A percentile compares a stretch with the other conserved stretches of the same genome.
phyloP scores from a whole-genome alignment of 2,888 invertebrate species.

The Morpho deidamia region DNA sequence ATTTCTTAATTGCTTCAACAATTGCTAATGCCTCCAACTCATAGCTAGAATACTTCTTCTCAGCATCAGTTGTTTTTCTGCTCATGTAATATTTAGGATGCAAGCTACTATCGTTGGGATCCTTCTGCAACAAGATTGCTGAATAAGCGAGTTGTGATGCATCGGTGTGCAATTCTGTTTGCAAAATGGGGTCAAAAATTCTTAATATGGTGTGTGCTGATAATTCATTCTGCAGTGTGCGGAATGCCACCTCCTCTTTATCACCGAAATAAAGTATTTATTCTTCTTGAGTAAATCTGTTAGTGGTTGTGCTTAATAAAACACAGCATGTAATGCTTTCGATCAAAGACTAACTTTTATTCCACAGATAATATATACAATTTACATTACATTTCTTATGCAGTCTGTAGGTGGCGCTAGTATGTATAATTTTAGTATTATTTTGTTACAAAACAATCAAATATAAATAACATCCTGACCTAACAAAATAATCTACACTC shows the following conservation, averaged over 20 bases:
- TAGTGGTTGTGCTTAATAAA: neutral
- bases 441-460: no score
- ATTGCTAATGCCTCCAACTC: constrained; percentile 26
- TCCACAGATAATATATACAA: no score
- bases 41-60: constrained; percentile 25
- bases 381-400: no score
- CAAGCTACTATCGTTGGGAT: constrained; percentile 9
- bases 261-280: constrained; percentile 9
- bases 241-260: constrained; percentile 8
- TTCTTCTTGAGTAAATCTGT: neutral
- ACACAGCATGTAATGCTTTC: no score
- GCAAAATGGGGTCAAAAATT: constrained; percentile 16
- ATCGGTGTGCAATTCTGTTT: constrained; percentile 27
- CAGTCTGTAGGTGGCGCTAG: no score
- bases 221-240: constrained; percentile 11
- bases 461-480: no score
- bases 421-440: no score
- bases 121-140: constrained; percentile 25
- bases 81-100: constrained; percentile 28
- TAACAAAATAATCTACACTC: no score
- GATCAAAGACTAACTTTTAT: no score
- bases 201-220: constrained; percentile 14
- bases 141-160: constrained; percentile 15
- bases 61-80: constrained; percentile 17
- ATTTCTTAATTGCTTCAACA: constrained; percentile 25